Conservation (phyloP, 2,113 vertebrate species). For the Antennarius striatus region DNA sequence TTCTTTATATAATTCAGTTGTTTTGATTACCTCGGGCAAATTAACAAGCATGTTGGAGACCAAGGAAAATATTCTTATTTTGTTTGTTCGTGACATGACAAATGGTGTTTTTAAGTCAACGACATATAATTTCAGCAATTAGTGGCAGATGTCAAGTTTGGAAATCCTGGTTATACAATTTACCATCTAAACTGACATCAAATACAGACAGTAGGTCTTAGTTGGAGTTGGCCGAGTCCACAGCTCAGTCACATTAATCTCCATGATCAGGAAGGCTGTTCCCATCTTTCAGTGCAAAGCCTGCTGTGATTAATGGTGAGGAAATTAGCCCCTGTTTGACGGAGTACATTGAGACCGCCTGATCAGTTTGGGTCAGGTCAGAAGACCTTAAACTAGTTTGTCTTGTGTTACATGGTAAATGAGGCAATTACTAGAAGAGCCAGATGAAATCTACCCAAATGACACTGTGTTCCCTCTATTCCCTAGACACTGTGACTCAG, state of each 20-base stretch:
- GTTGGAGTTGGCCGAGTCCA: too few relatives aligned
- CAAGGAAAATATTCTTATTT: conserved; percentile 34
- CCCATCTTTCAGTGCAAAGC: conserved; percentile 34
- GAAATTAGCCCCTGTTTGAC: conserved; percentile 60
- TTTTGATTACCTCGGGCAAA: conserved; percentile 52
- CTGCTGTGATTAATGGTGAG: conserved; percentile 60
- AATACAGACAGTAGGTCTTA: too few relatives aligned
- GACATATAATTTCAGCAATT: too few relatives aligned
- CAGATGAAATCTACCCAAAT: conserved; percentile 21
- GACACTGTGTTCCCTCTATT: background rate
- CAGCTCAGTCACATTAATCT: conserved; percentile 48
- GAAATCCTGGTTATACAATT: too few relatives aligned
- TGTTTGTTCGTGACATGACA: too few relatives aligned
- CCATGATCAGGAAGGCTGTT: conserved; percentile 43
- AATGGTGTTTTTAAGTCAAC: background rate
- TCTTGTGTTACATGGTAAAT: conserved; percentile 63
- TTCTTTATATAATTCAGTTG: conserved; percentile 41
- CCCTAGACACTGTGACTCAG: too few relatives aligned
- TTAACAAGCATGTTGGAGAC: conserved; percentile 35
- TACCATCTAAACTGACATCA: too few relatives aligned
- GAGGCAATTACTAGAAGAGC: conserved; percentile 49
- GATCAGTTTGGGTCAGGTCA: conserved; percentile 26
- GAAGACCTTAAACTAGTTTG: conserved; percentile 57
- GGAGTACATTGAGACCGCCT: conserved; percentile 35
- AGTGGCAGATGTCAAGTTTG: too few relatives aligned